Percentiles rank a stretch among this genome's conserved stretches.
Conservation (phyloP, 2,888 invertebrate species). For the Thysanoteuthis rhombus region DNA sequence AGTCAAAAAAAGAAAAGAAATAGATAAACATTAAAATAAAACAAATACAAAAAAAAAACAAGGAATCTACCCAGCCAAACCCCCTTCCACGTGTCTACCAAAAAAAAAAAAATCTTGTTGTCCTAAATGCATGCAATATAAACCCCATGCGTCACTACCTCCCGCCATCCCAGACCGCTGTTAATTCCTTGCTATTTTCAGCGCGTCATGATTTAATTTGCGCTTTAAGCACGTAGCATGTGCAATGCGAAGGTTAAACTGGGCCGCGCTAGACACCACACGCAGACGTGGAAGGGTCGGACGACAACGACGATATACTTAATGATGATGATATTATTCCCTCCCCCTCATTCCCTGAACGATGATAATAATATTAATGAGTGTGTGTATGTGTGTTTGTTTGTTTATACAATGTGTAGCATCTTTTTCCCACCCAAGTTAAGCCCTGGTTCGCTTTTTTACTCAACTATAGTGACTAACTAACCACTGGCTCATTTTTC, state of each 20-base stretch:
- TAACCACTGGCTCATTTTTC: neutral
- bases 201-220: slow-evolving; percentile 35
- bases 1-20: too few relatives aligned
- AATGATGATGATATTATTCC: neutral
- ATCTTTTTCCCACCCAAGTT: too few relatives aligned
- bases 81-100: neutral
- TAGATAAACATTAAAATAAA: neutral
- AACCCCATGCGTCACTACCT: neutral
- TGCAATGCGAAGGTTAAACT: slow-evolving; percentile 35
- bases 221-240: slow-evolving; percentile 40
- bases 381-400: neutral
- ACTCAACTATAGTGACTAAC: neutral
- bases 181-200: slow-evolving; percentile 33
- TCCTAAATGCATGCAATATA: neutral
- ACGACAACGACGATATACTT: neutral
- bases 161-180: neutral
- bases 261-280: slow-evolving; percentile 16
- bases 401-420: too few relatives aligned
- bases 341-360: neutral
- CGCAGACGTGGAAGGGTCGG: neutral
- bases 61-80: neutral
- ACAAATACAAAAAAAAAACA: neutral
- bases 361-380: neutral
- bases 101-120: neutral
- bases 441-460: neutral